Conservation (phyloP, 2,888 invertebrate genomes). For the Melanostoma mellinum region DNA sequence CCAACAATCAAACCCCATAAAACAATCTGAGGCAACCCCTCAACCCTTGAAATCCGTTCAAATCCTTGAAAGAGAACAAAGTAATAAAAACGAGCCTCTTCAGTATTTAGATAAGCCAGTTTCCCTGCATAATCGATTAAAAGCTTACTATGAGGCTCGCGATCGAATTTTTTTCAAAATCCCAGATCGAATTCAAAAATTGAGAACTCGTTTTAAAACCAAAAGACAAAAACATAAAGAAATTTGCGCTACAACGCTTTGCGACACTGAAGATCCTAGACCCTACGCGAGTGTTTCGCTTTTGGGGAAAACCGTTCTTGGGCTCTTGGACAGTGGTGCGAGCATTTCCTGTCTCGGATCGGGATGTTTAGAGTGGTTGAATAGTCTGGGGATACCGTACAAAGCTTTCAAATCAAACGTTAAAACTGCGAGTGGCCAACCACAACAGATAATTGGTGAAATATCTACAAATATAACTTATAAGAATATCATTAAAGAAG, state of each 20-base stretch:
- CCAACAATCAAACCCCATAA: not conserved
- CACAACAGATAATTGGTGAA: conserved; percentile 4
- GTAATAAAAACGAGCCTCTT: not conserved
- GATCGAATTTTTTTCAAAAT: not conserved
- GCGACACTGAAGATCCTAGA: conserved; percentile 2
- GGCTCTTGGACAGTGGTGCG: not conserved
- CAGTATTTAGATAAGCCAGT: too few relatives aligned
- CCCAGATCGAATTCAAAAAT: not conserved
- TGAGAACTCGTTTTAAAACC: not conserved
- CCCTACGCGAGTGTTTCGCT: not conserved
- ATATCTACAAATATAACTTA: not conserved
- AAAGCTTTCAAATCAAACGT: not conserved
- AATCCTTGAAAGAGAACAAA: not conserved
- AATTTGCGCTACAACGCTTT: not conserved
- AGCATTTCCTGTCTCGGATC: not conserved
- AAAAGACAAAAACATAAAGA: not conserved
- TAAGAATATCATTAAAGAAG: not conserved
- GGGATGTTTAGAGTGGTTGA: conserved; percentile 1
- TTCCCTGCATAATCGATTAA: not conserved
- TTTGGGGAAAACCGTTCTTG: not conserved
- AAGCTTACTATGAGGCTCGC: not conserved
- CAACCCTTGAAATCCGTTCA: not conserved
- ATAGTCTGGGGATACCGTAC: not conserved
- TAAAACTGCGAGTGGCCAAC: conserved; percentile 8
- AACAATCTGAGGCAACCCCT: too few relatives aligned